Evolutionary conservation across 2,797 vertebrate species (phyloP).

Genomic region (Argentina silus): DNA sequence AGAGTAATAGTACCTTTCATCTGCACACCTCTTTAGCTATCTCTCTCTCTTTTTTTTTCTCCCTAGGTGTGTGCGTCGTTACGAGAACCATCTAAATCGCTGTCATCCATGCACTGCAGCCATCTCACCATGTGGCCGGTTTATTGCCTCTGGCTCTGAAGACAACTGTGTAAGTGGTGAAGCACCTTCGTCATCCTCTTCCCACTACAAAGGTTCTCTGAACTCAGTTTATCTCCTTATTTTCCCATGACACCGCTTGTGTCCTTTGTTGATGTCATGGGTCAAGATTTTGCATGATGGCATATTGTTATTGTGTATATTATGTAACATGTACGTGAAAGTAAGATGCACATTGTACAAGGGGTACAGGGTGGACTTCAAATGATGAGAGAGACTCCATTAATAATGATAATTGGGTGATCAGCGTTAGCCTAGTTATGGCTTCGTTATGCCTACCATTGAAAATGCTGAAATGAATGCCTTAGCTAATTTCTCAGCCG

Average conservation of each 20-base stretch:
- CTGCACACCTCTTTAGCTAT: not conserved
- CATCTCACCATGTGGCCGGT: slow-evolving; percentile 87
- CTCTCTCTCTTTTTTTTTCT: slow-evolving; percentile 15
- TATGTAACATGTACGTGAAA: not conserved
- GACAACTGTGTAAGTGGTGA: slow-evolving; percentile 84
- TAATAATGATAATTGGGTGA: no score
- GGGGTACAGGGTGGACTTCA: no score
- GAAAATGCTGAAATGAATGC: no score
- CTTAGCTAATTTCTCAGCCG: no score
- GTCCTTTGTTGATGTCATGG: not conserved
- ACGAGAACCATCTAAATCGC: slow-evolving; percentile 82
- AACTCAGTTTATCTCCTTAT: no score
- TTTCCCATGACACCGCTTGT: not conserved
- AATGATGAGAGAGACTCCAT: no score
- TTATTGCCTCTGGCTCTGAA: slow-evolving; percentile 87
- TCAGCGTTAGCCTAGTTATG: no score
- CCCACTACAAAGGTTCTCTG: no score
- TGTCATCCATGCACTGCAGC: slow-evolving; percentile 81
- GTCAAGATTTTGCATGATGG: not conserved
- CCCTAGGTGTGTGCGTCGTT: slow-evolving; percentile 86
- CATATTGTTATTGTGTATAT: not conserved
- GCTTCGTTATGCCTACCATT: no score
- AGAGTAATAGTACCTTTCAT: not conserved
- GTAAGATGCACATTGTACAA: no score
- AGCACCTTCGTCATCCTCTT: not conserved